A percentile compares a stretch with the other conserved stretches of the same genome.
Evolutionary conservation across 2,113 vertebrate genomes (phyloP).

Genomic region (Antechinus flavipes): DNA sequence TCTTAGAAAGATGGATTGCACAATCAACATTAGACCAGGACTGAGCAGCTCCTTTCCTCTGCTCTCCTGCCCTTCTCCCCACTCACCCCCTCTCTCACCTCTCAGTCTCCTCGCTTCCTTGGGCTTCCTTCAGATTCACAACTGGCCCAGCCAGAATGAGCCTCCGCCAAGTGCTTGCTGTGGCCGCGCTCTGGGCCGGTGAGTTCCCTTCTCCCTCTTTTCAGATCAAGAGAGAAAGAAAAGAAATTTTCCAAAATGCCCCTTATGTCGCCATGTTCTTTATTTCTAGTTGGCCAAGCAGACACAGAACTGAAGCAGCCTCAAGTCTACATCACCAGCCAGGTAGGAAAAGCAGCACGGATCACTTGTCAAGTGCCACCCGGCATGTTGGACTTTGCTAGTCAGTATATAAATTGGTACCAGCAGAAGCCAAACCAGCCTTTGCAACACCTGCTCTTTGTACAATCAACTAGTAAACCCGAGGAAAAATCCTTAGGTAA

Average conservation of each 20-base stretch:
- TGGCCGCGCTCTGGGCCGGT: slow-evolving; percentile 34
- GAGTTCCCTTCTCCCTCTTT: slow-evolving; percentile 3
- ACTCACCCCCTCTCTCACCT: not conserved
- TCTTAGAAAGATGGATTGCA: not conserved
- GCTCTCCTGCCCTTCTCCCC: accelerated
- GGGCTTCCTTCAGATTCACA: not conserved
- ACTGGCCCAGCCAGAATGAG: slow-evolving; percentile 7
- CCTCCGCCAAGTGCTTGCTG: not conserved
- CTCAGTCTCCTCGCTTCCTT: not conserved
- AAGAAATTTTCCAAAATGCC: not conserved
- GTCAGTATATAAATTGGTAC: slow-evolving; percentile 50
- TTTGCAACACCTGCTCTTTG: not conserved
- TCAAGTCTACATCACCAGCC: not conserved
- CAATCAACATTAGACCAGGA: too few relatives aligned
- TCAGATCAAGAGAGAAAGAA: not conserved
- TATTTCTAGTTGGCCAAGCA: slow-evolving; percentile 60
- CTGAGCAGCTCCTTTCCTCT: not conserved
- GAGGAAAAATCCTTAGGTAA: accelerated
- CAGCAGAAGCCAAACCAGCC: not conserved
- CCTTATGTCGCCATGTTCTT: not conserved
- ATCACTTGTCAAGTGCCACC: not conserved
- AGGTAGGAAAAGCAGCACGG: accelerated
- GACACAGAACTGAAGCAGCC: slow-evolving; percentile 51
- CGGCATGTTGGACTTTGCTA: not conserved
- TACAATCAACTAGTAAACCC: accelerated